Evolutionary conservation across 2,113 vertebrate species (phyloP).

Genomic region (Charadrius vociferus): DNA sequence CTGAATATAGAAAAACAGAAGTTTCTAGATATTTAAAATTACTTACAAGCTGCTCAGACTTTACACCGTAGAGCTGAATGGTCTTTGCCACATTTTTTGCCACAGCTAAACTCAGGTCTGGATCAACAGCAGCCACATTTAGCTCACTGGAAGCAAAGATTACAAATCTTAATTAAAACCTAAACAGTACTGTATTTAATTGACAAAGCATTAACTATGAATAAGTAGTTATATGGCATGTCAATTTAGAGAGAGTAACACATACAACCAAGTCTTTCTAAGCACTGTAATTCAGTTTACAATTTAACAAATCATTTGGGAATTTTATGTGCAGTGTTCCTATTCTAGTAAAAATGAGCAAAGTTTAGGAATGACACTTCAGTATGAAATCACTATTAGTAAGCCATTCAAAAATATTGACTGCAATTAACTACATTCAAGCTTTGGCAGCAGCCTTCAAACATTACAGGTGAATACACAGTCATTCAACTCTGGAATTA

Average conservation of each 20-base stretch:
- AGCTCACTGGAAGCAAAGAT: conserved; percentile 85
- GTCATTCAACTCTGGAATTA: conserved; percentile 66
- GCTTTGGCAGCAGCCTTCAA: conserved; percentile 69
- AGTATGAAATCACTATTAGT: conserved; percentile 64
- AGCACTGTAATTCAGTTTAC: conserved; percentile 46
- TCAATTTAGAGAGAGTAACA: conserved; percentile 23
- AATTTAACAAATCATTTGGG: conserved; percentile 46
- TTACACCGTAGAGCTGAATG: conserved; percentile 92
- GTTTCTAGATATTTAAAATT: neutral
- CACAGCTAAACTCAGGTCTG: conserved; percentile 87
- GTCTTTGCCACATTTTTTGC: conserved; percentile 95
- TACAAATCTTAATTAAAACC: conserved; percentile 2
- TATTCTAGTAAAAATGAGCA: conserved; percentile 53
- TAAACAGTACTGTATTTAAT: neutral
- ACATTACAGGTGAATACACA: conserved; percentile 61
- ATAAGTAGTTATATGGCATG: neutral
- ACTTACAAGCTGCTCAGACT: conserved; percentile 96
- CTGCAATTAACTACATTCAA: conserved; percentile 66
- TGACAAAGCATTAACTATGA: neutral
- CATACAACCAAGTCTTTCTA: conserved; percentile 28
- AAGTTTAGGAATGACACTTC: conserved; percentile 64
- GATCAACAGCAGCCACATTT: conserved; percentile 92
- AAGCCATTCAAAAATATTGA: conserved; percentile 72
- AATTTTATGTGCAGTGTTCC: conserved; percentile 42
- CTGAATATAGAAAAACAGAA: neutral